These are phyloP conservation scores for Mantis religiosa DNA, from an alignment of 2,888 invertebrate genomes.

Conservation along the genomic window DNA sequence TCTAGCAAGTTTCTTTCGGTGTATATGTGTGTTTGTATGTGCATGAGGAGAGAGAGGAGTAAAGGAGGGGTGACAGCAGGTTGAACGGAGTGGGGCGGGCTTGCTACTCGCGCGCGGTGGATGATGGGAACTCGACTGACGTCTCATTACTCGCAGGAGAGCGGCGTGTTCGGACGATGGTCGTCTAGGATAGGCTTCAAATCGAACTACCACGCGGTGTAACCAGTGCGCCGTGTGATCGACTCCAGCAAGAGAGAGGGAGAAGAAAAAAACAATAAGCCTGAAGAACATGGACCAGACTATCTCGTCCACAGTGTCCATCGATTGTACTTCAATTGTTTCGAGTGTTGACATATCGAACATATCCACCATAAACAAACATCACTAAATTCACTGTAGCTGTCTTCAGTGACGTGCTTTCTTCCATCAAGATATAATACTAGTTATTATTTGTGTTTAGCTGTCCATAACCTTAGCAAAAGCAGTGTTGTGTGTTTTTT, in stretches of 20 bases:
- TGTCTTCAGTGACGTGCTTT: neutral
- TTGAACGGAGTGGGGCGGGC: neutral
- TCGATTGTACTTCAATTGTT: neutral
- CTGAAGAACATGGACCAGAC: neutral
- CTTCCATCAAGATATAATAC: neutral
- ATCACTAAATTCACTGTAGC: neutral
- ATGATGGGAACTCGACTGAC: slow-evolving; percentile 35
- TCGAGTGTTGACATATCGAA: neutral
- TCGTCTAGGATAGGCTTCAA: neutral
- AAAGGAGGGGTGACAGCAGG: neutral
- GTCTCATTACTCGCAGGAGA: slow-evolving; percentile 25
- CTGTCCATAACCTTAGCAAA: neutral
- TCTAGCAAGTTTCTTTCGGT: slow-evolving; percentile 15
- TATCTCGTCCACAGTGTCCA: neutral
- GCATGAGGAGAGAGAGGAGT: neutral
- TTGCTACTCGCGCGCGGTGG: slow-evolving; percentile 26
- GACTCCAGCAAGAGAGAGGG: neutral
- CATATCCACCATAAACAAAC: neutral
- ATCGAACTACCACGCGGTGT: neutral
- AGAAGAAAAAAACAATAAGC: neutral
- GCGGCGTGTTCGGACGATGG: slow-evolving; percentile 8
- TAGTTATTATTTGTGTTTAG: neutral
- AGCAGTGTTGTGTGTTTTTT: neutral
- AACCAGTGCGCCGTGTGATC: neutral
- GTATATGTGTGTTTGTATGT: neutral